Conservation (phyloP, 2,888 invertebrate species). For the Alentia gelatinosa region DNA sequence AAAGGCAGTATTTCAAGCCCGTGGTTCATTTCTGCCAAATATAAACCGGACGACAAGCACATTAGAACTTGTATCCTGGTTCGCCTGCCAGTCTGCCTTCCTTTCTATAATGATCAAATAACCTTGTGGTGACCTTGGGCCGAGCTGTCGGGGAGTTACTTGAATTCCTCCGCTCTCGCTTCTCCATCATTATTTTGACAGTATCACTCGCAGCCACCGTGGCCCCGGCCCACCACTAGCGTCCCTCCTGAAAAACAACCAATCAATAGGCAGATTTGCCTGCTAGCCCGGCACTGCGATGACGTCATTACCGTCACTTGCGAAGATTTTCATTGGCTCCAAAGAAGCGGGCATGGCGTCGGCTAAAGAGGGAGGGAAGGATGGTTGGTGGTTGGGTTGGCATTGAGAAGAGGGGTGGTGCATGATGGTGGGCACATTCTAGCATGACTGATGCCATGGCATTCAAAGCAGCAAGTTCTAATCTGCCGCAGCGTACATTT, state of each 20-base stretch:
- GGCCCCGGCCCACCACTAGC: background rate
- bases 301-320: conserved; percentile 20
- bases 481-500: no score
- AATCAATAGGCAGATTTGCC: conserved; percentile 37
- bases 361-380: background rate
- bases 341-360: background rate
- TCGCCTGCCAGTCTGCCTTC: background rate
- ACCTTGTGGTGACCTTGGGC: background rate
- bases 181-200: conserved; percentile 16
- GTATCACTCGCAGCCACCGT: conserved; percentile 5
- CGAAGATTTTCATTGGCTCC: background rate
- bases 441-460: no score
- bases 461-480: no score
- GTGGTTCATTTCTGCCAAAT: no score
- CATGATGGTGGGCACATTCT: no score
- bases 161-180: background rate
- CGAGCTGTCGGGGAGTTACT: background rate
- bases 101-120: background rate
- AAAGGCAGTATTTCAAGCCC: no score
- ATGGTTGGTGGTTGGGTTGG: background rate
- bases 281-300: background rate
- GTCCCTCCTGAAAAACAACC: conserved; percentile 8
- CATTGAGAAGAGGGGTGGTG: background rate
- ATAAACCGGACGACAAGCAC: no score
- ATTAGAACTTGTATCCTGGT: no score